These are phyloP conservation scores for Neoaliturus tenellus DNA, from an alignment of 2,888 invertebrate genomes.

Conservation along the genomic window DNA sequence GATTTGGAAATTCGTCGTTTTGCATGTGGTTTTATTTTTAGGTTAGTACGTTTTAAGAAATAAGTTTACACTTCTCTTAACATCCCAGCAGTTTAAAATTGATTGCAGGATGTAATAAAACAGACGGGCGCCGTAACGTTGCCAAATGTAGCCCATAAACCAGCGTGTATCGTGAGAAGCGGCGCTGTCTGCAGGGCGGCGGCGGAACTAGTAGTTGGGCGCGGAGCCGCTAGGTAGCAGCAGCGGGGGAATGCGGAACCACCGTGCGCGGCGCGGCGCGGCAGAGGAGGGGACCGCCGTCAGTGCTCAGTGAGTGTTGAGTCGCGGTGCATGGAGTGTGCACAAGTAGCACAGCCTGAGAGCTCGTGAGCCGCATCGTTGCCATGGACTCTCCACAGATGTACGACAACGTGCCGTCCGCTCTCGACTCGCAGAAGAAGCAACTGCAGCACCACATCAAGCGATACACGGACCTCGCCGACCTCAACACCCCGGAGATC, in stretches of 20 bases:
- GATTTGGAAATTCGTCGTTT: too few relatives aligned
- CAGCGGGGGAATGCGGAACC: constrained; percentile 37
- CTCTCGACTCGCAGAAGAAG: constrained; percentile 66
- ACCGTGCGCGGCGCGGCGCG: constrained; percentile 20
- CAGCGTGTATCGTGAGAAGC: not conserved
- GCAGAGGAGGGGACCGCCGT: not conserved
- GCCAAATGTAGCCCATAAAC: not conserved
- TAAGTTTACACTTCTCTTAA: not conserved
- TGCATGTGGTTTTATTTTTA: too few relatives aligned
- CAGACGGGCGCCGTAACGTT: not conserved
- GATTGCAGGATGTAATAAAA: constrained; percentile 1
- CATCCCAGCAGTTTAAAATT: not conserved
- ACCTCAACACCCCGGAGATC: constrained; percentile 94
- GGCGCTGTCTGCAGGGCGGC: not conserved
- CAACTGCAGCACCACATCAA: constrained; percentile 78
- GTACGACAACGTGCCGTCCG: constrained; percentile 82
- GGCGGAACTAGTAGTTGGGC: not conserved
- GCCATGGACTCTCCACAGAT: constrained; percentile 90
- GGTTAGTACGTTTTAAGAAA: too few relatives aligned
- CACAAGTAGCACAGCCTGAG: constrained; percentile 37
- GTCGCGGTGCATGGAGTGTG: constrained; percentile 57
- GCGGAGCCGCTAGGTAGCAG: not conserved
- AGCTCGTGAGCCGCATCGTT: constrained; percentile 40
- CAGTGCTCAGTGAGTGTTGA: constrained; percentile 42
- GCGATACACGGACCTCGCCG: constrained; percentile 84